phyloP scores from a whole-genome alignment of 2,888 invertebrate genomes.

The Limnephilus rhombicus region DNA sequence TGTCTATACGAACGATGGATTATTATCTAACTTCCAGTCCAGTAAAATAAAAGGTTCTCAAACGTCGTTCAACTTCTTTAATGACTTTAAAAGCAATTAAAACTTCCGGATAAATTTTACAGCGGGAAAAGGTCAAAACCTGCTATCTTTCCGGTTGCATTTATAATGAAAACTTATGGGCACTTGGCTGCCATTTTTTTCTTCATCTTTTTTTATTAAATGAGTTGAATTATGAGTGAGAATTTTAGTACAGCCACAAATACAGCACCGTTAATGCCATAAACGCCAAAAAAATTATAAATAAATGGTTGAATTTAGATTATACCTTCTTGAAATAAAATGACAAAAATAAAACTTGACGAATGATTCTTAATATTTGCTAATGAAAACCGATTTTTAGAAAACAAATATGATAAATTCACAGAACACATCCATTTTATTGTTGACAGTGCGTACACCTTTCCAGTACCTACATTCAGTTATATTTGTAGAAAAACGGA shows the following conservation, averaged over 20 bases:
- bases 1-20: conserved; percentile 15
- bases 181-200: conserved; percentile 11
- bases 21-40: conserved; percentile 19
- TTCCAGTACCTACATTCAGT: too few relatives aligned
- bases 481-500: neutral
- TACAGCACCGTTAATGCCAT: neutral
- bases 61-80: conserved; percentile 63
- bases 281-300: neutral
- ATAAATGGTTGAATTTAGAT: neutral
- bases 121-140: conserved; percentile 49
- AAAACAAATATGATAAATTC: neutral
- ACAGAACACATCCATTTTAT: neutral
- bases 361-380: neutral
- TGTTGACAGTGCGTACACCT: neutral
- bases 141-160: conserved; percentile 44
- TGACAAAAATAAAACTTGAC: neutral
- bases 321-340: neutral
- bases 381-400: neutral
- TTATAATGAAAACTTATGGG: conserved; percentile 35
- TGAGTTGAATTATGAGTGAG: neutral
- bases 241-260: neutral
- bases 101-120: conserved; percentile 58
- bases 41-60: conserved; percentile 58
- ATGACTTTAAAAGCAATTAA: conserved; percentile 66
- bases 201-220: neutral